Base-by-base conservation (phyloP, 2,888 invertebrate genomes). In the Melanargia galathea region DNA sequence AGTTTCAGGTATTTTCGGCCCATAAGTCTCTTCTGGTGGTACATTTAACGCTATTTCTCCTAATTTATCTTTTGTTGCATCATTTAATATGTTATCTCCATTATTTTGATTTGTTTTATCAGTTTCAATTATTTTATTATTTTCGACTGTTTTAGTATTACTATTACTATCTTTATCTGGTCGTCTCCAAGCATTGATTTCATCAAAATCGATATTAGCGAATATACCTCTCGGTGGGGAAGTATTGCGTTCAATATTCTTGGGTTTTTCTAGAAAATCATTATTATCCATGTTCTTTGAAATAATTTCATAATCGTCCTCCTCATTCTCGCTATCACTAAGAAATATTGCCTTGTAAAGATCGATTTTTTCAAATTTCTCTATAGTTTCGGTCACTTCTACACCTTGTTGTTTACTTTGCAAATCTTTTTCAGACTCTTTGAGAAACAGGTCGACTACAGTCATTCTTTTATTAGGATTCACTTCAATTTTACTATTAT, bases 261-360 rank as follows among this genome's bases (percentile, higher is more conserved):
- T 82, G 1, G 93, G 92, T 0, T 80, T 82, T 18, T 83, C 82
- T n/a, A 79, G 68, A 58, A 82, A 84, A 64, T 81, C 80, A 16
- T 69, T 75, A 40, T 45, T 5, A 45, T 49, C 26, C 6, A 51
- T 62, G 6, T 66, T 70, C 38, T 68, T 72, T 51, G 48, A 63
- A 55, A 20, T 33, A 6, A 48, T 52, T 30, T 59, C 64, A 45
- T 60, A 69, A 59, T 65, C 63, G 54, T 87, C 87, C 2, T 90
- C 89, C 57, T 95, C 95, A 13, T 93, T 92, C 73, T 95, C 96
- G 75, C 95, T 95, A 64, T 96, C 96, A 74, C 95, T 95, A 26
- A 96, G 92, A 79, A 98, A 98, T 74, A 98, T 97, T 0, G 97
- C 95, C 83, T 96, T 97, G 77, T 97, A 98, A 3, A 98, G 88